These are phyloP conservation scores for Agrochola macilenta DNA, from an alignment of 2,888 invertebrate genomes.

Conservation along the genomic window DNA sequence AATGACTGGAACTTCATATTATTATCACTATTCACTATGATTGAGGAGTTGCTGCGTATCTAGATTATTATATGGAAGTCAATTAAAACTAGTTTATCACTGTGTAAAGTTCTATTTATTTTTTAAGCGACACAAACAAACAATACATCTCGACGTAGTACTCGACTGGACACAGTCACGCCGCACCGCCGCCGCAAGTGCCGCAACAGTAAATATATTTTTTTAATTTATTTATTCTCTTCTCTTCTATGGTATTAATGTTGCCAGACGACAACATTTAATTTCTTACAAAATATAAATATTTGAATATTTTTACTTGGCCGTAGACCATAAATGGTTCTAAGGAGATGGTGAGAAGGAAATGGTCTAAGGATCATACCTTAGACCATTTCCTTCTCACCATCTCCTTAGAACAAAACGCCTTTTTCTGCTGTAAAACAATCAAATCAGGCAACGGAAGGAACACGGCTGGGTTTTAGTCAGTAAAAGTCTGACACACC, in stretches of 20 bases:
- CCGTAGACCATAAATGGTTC: background rate
- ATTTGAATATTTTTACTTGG: background rate
- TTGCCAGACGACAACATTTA: conserved; percentile 11
- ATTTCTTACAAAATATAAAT: conserved; percentile 2
- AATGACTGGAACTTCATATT: conserved; percentile 38
- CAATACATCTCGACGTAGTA: conserved; percentile 9
- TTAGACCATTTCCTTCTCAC: background rate
- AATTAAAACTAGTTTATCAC: conserved; percentile 31
- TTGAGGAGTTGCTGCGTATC: background rate
- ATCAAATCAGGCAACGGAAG: background rate
- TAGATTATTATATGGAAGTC: background rate
- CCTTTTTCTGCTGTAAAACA: background rate
- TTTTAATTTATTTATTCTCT: too few species aligned
- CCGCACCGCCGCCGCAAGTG: background rate
- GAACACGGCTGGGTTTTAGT: too few species aligned
- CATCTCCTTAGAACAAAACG: background rate
- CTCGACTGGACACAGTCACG: background rate
- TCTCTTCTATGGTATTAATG: conserved; percentile 19
- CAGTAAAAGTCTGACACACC: too few species aligned
- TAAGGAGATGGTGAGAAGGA: too few species aligned
- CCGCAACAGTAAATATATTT: conserved; percentile 30
- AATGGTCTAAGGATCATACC: too few species aligned
- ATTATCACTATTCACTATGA: conserved; percentile 23
- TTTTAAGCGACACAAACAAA: conserved; percentile 34
- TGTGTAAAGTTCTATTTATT: conserved; percentile 13